Percentiles rank a stretch among this genome's conserved stretches.
Evolutionary conservation across 2,113 vertebrate species (phyloP).

Genomic region (Nothobranchius kuhntae): DNA sequence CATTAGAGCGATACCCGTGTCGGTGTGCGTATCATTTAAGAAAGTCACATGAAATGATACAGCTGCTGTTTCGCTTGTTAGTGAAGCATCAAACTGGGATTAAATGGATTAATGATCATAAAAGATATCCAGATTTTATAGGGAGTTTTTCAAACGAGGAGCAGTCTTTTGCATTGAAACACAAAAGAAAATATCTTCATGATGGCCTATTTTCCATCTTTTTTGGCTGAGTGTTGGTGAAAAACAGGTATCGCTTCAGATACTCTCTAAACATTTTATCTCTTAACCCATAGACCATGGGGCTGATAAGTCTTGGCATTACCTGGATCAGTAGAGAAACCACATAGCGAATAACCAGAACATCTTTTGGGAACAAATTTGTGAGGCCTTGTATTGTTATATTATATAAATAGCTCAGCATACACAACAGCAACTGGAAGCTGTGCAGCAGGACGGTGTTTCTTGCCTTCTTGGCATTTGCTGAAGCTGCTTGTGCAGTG

Average conservation of each 20-base stretch:
- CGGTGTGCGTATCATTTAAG: no score
- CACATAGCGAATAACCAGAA: conserved; percentile 43
- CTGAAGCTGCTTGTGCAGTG: conserved; percentile 32
- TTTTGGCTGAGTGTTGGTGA: background rate
- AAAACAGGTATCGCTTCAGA: conserved; percentile 48
- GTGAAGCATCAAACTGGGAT: conserved; percentile 1
- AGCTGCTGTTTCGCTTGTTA: no score
- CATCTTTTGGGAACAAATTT: conserved; percentile 31
- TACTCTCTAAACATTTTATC: conserved; percentile 67
- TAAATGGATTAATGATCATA: no score
- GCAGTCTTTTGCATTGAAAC: no score
- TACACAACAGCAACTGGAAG: conserved; percentile 69
- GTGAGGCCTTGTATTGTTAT: background rate
- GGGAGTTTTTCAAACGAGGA: no score
- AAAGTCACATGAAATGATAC: no score
- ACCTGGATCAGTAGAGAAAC: conserved; percentile 52
- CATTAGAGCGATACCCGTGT: no score
- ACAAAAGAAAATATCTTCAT: no score
- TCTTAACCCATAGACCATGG: conserved; percentile 71
- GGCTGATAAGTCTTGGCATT: conserved; percentile 69
- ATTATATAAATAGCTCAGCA: conserved; percentile 55
- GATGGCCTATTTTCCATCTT: background rate
- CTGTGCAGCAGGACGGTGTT: conserved; percentile 73
- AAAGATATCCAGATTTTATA: no score
- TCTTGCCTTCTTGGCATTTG: conserved; percentile 56